Evolutionary conservation across 1,140 invertebrate genomes (phyloP).

Genomic region (Drosophila punjabiensis): DNA sequence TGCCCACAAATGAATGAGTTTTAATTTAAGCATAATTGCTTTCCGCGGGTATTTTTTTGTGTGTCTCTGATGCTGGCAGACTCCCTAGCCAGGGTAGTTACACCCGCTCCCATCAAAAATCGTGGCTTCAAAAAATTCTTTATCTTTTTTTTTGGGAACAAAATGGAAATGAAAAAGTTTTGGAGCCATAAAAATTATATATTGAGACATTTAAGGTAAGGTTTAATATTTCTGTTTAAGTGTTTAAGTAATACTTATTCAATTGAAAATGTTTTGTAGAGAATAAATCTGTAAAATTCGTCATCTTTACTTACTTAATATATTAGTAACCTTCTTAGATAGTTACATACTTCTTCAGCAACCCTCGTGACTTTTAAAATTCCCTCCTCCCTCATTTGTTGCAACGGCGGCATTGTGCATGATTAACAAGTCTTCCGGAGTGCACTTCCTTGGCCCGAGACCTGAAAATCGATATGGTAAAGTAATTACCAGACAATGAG

Average conservation of each 20-base stretch:
- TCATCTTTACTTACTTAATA: no score
- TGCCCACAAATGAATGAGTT: slow-evolving; percentile 76
- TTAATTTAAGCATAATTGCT: slow-evolving; percentile 84
- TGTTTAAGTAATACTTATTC: no score
- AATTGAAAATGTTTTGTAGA: no score
- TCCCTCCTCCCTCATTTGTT: slow-evolving; percentile 5
- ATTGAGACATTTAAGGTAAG: slow-evolving; percentile 7
- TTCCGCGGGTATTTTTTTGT: slow-evolving; percentile 63
- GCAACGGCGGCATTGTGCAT: slow-evolving; percentile 33
- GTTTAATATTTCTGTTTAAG: neutral
- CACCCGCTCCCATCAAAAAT: slow-evolving; percentile 14
- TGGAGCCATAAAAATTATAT: neutral
- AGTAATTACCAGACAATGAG: slow-evolving; percentile 59
- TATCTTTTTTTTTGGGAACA: neutral
- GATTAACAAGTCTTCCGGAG: slow-evolving; percentile 49
- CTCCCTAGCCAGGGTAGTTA: slow-evolving; percentile 16
- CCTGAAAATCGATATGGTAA: slow-evolving; percentile 67
- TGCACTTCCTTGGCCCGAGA: slow-evolving; percentile 30
- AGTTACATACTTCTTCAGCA: neutral
- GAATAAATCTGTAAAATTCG: no score
- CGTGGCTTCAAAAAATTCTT: slow-evolving; percentile 8
- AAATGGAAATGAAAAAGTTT: slow-evolving; percentile 6
- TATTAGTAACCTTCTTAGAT: no score
- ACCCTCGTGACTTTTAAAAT: slow-evolving; percentile 11
- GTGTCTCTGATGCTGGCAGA: slow-evolving; percentile 36